These are phyloP conservation scores for Carollia perspicillata DNA, from an alignment of 2,113 vertebrate species.

Conservation along the genomic window DNA sequence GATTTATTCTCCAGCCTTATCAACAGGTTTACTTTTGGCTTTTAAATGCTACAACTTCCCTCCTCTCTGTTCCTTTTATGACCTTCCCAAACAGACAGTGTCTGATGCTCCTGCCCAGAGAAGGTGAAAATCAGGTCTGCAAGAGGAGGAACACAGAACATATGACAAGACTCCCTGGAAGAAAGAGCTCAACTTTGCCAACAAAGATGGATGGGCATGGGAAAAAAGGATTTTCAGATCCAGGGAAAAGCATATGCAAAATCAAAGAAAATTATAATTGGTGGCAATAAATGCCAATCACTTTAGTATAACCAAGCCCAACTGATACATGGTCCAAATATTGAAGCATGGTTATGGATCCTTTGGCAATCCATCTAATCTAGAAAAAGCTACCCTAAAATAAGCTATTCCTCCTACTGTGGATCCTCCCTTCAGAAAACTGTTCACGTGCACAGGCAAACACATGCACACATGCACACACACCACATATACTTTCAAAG, in stretches of 20 bases:
- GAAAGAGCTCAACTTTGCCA: background rate
- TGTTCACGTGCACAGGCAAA: background rate
- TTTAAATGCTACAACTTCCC: background rate
- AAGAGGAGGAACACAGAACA: background rate
- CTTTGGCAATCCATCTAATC: background rate
- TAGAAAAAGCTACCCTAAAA: background rate
- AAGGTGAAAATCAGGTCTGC: fast-evolving
- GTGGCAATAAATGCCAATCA: background rate
- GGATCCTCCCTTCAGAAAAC: background rate
- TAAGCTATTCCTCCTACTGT: background rate
- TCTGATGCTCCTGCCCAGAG: background rate
- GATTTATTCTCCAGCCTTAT: background rate
- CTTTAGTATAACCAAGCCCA: background rate
- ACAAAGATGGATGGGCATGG: fast-evolving
- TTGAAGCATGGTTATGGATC: fast-evolving
- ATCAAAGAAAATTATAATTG: background rate
- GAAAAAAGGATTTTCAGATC: background rate
- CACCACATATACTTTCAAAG: background rate
- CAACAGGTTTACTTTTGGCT: background rate
- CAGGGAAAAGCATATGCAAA: background rate
- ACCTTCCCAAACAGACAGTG: no score
- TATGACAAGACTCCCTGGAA: background rate
- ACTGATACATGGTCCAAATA: background rate
- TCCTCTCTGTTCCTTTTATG: fast-evolving
- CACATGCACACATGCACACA: fast-evolving